Conservation (phyloP, 2,113 vertebrate species). For the Rhombomys opimus region DNA sequence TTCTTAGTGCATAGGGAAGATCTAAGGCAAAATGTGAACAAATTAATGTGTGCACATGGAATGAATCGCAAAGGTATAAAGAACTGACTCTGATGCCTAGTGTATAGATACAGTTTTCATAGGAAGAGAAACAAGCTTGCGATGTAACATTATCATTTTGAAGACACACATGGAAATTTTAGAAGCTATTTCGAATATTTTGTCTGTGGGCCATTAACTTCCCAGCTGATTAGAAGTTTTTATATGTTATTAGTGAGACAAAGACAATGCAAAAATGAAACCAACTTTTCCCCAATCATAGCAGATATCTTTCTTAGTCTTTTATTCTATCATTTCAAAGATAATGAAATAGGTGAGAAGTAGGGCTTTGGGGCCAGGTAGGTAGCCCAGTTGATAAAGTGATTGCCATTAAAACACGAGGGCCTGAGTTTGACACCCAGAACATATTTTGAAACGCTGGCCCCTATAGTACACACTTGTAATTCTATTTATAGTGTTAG, state of each 20-base stretch:
- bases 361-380: neutral
- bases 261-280: neutral
- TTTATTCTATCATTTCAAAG: slow-evolving; percentile 27
- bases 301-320: neutral
- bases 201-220: neutral
- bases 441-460: neutral
- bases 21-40: neutral
- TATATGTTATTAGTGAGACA: neutral
- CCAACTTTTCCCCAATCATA: neutral
- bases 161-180: neutral
- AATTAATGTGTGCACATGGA: neutral
- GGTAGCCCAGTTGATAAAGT: neutral
- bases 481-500: neutral
- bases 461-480: neutral
- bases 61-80: neutral
- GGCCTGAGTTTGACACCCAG: neutral
- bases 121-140: neutral
- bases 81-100: neutral
- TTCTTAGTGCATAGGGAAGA: neutral
- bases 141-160: neutral
- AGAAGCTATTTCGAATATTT: neutral
- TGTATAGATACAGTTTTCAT: neutral
- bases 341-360: neutral
- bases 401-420: neutral
- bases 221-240: neutral